These are phyloP conservation scores for Gymnodraco acuticeps DNA, from an alignment of 2,797 vertebrate genomes.

Conservation along the genomic window DNA sequence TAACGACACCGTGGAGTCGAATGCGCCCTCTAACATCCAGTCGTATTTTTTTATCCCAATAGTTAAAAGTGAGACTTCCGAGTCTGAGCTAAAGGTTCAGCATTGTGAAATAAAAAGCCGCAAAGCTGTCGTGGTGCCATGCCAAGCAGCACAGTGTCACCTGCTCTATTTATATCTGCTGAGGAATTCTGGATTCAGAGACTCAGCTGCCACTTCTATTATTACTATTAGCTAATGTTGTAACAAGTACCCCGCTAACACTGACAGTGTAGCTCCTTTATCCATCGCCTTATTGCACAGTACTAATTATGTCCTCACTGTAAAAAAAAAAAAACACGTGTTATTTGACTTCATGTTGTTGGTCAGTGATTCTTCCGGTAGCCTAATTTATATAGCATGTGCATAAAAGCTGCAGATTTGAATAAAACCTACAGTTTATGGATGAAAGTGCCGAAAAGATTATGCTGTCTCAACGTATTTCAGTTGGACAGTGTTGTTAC, in stretches of 20 bases:
- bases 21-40: conserved; percentile 23
- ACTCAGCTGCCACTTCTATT: conserved; percentile 86
- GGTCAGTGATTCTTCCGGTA: background rate
- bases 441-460: conserved; percentile 1
- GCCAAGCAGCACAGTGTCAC: conserved; percentile 65
- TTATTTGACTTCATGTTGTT: conserved; percentile 18
- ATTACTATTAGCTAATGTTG: conserved; percentile 85
- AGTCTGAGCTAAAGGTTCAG: conserved; percentile 19
- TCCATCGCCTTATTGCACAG: conserved; percentile 58
- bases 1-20: conserved; percentile 30
- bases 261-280: conserved; percentile 60
- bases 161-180: conserved; percentile 80
- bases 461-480: background rate
- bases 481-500: background rate
- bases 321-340: conserved; percentile 27
- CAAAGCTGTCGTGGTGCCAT: conserved; percentile 68
- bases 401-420: background rate
- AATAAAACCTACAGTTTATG: background rate
- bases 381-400: background rate
- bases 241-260: conserved; percentile 77
- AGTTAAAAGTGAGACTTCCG: conserved; percentile 31
- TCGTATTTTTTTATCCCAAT: conserved; percentile 41
- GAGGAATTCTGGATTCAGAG: conserved; percentile 81
- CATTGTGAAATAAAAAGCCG: conserved; percentile 59
- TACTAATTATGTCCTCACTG: conserved; percentile 72